Evolutionary conservation across 2,888 invertebrate genomes (phyloP).

Genomic region (Steinernema hermaphroditum): DNA sequence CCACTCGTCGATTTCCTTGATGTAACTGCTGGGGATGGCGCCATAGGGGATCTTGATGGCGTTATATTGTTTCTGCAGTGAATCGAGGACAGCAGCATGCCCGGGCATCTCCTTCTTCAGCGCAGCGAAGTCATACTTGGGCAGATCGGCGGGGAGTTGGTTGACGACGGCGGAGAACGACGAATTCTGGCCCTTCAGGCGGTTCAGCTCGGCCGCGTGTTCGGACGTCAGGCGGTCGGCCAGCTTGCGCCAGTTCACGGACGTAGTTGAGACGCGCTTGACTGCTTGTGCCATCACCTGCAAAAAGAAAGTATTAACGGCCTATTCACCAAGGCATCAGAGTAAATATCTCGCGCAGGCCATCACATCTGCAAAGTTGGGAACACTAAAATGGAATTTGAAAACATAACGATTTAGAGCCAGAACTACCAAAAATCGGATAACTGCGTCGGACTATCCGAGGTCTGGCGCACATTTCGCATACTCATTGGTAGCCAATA

Average conservation of each 20-base stretch:
- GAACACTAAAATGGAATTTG: too few species aligned
- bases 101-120: slow-evolving; percentile 65
- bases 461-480: too few species aligned
- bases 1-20: slow-evolving; percentile 63
- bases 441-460: too few species aligned
- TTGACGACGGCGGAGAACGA: slow-evolving; percentile 57
- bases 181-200: slow-evolving; percentile 62
- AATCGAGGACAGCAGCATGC: slow-evolving; percentile 59
- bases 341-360: too few species aligned
- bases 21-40: slow-evolving; percentile 56
- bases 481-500: too few species aligned
- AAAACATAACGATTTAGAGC: too few species aligned
- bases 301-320: too few species aligned
- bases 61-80: slow-evolving; percentile 66
- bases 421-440: too few species aligned
- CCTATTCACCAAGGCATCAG: too few species aligned
- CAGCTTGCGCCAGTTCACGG: slow-evolving; percentile 64
- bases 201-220: slow-evolving; percentile 59
- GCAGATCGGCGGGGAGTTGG: slow-evolving; percentile 62
- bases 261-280: slow-evolving; percentile 62
- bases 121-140: slow-evolving; percentile 65
- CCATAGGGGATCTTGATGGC: slow-evolving; percentile 65
- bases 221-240: slow-evolving; percentile 47
- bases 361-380: too few species aligned
- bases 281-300: slow-evolving; percentile 58